Evolutionary conservation across 2,797 vertebrate species (phyloP).

Genomic region (Iguana delicatissima): DNA sequence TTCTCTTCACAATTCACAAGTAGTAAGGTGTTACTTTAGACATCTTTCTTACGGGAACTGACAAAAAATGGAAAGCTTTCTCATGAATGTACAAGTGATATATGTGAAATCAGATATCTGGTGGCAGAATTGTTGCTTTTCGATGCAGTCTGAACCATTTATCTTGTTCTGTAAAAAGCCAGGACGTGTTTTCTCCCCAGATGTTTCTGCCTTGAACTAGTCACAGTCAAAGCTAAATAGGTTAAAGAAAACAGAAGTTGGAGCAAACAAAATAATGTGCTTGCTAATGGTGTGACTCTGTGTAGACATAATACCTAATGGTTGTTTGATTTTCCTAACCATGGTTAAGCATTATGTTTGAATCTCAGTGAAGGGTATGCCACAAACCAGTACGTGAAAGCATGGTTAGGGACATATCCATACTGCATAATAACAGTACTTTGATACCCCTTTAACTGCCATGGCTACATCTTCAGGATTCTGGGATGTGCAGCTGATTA

Average conservation of each 20-base stretch:
- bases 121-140: background rate
- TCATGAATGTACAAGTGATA: background rate
- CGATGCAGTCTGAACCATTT: background rate
- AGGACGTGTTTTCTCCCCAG: background rate
- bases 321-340: background rate
- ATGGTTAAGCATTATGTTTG: background rate
- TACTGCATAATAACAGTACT: too few relatives aligned
- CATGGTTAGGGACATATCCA: background rate
- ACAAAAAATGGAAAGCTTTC: background rate
- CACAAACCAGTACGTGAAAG: background rate
- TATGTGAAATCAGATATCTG: background rate
- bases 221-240: background rate
- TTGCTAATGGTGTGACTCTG: background rate
- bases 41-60: constrained; percentile 2
- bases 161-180: background rate
- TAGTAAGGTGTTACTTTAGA: constrained; percentile 23
- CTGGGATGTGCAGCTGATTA: too few relatives aligned
- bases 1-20: constrained; percentile 28
- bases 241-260: background rate
- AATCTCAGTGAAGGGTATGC: background rate
- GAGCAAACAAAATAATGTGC: background rate
- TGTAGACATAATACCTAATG: background rate
- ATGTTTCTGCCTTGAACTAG: background rate
- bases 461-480: too few relatives aligned
- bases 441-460: too few relatives aligned